Conservation (phyloP, 2,888 invertebrate species). For the Laothoe populi region DNA sequence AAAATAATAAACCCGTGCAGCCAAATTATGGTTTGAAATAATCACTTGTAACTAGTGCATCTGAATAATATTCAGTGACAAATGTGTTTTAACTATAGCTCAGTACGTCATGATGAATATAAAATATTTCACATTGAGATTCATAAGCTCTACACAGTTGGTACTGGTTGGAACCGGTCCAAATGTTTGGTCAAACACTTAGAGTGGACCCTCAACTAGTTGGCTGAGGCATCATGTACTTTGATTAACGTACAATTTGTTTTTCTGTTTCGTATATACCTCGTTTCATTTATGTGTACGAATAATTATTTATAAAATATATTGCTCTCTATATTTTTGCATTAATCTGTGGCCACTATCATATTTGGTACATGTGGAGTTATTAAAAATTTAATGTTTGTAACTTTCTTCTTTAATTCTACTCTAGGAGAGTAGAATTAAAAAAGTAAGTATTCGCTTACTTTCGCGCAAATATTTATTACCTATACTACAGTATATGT, state of each 20-base stretch:
- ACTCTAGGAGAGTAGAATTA: too few relatives aligned
- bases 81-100: not conserved
- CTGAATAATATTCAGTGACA: not conserved
- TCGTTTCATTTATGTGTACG: conserved; percentile 9
- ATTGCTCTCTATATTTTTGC: not conserved
- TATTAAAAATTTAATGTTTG: not conserved
- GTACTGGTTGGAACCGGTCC: conserved; percentile 55
- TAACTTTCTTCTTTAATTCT: not conserved
- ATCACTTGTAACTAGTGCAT: too few relatives aligned
- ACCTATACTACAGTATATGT: not conserved
- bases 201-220: conserved; percentile 63
- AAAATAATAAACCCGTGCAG: too few relatives aligned
- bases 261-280: conserved; percentile 20
- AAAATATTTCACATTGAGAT: conserved; percentile 45
- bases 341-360: not conserved
- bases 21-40: not conserved
- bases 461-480: not conserved
- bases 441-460: too few relatives aligned
- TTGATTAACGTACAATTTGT: conserved; percentile 46
- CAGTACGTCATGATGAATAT: conserved; percentile 41
- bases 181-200: conserved; percentile 72
- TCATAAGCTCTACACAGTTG: conserved; percentile 39
- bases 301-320: conserved; percentile 4
- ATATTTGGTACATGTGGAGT: not conserved
- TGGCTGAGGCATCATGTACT: conserved; percentile 54